Conservation (phyloP, 2,113 vertebrate genomes). For the Semnornis frantzii region DNA sequence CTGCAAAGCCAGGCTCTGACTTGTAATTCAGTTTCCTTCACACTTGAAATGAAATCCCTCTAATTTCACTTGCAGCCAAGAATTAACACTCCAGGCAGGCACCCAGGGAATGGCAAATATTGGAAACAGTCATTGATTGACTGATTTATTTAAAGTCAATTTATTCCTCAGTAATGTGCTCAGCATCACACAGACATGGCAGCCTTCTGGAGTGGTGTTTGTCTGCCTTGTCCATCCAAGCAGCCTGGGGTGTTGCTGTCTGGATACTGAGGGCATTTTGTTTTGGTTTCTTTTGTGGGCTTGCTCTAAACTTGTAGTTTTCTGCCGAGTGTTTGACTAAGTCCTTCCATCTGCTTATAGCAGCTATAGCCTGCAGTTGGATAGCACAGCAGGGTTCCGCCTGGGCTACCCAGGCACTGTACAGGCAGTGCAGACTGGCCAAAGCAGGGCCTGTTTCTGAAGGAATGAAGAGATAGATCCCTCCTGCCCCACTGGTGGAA, state of each 20-base stretch:
- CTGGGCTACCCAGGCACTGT: not conserved
- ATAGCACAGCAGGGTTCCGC: not conserved
- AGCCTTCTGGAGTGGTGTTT: not conserved
- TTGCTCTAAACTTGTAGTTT: not conserved
- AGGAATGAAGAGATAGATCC: not conserved
- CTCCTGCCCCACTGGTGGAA: not conserved
- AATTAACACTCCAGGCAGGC: not conserved
- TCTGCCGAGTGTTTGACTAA: not conserved
- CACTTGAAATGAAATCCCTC: not conserved
- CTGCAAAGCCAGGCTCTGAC: not conserved
- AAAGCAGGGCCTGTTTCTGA: not conserved
- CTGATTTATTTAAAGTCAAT: not conserved
- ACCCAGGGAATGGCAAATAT: not conserved
- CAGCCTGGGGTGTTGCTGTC: not conserved
- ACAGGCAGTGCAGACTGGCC: not conserved
- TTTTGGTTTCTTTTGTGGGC: not conserved
- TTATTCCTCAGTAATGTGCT: not conserved
- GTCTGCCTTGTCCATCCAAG: not conserved
- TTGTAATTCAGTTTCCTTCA: not conserved
- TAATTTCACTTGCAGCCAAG: not conserved
- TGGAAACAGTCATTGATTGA: not conserved
- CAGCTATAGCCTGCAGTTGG: not conserved
- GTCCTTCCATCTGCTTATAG: not conserved
- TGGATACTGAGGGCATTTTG: not conserved
- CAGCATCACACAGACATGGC: not conserved